Conservation (phyloP, 2,888 invertebrate genomes). For the Metallyticus violacea region DNA sequence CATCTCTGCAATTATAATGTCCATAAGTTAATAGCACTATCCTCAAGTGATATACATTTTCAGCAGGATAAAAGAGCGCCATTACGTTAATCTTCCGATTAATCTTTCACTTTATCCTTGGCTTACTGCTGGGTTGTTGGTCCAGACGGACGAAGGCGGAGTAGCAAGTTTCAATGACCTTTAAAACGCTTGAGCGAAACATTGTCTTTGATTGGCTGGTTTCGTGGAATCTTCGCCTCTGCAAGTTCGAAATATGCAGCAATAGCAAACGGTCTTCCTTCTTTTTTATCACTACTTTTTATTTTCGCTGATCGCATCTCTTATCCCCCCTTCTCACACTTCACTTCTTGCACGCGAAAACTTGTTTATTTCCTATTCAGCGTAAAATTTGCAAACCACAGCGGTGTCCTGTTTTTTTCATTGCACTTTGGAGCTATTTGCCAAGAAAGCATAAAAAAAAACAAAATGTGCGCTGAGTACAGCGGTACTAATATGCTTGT, state of each 20-base stretch:
- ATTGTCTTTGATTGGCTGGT: neutral
- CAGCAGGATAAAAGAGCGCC: neutral
- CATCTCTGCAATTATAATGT: too few relatives aligned
- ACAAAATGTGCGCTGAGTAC: neutral
- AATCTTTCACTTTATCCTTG: too few relatives aligned
- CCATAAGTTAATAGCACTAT: too few relatives aligned
- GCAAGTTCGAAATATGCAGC: neutral
- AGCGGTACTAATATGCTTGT: neutral
- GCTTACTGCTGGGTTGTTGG: neutral
- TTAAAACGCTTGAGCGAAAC: neutral
- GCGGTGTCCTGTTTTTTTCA: neutral
- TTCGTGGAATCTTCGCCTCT: neutral
- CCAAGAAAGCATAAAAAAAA: neutral
- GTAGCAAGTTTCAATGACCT: slow-evolving; percentile 23
- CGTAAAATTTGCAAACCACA: neutral
- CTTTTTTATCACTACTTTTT: neutral
- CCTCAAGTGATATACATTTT: too few relatives aligned
- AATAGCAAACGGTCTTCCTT: neutral
- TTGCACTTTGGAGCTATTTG: neutral
- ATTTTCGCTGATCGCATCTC: neutral
- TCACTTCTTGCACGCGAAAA: neutral
- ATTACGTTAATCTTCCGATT: neutral
- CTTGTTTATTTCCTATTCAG: neutral
- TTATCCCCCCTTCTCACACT: neutral
- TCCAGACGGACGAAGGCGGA: neutral